These are phyloP conservation scores for Nebria brevicollis DNA, from an alignment of 2,888 invertebrate species.

Conservation along the genomic window DNA sequence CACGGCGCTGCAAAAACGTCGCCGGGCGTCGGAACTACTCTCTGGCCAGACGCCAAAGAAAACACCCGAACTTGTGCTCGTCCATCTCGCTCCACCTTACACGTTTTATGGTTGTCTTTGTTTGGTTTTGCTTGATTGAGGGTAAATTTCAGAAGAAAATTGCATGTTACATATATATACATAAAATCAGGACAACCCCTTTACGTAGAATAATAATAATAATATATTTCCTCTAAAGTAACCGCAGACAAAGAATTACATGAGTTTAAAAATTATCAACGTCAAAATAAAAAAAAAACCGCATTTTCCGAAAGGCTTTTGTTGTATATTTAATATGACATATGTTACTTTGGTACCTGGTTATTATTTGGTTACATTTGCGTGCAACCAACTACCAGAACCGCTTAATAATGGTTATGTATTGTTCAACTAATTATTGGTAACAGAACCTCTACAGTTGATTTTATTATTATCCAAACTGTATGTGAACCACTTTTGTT, in stretches of 20 bases:
- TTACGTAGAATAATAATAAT: not conserved
- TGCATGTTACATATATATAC: not conserved
- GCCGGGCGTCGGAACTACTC: constrained; percentile 10
- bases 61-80: not conserved
- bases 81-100: not conserved
- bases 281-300: not conserved
- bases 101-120: not conserved
- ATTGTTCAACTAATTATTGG: not conserved
- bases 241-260: not conserved
- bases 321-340: constrained; percentile 1
- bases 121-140: not conserved
- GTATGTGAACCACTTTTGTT: not conserved
- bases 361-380: not conserved
- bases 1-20: constrained; percentile 8
- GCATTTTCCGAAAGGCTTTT: not conserved
- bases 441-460: not conserved
- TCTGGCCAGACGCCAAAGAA: constrained; percentile 1
- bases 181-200: not conserved
- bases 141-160: not conserved
- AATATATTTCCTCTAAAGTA: not conserved
- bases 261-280: not conserved
- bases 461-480: not conserved
- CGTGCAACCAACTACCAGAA: constrained; percentile 1
- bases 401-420: constrained; percentile 1
- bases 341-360: not conserved